Conservation (phyloP, 2,113 vertebrate genomes). For the Podarcis muralis region DNA sequence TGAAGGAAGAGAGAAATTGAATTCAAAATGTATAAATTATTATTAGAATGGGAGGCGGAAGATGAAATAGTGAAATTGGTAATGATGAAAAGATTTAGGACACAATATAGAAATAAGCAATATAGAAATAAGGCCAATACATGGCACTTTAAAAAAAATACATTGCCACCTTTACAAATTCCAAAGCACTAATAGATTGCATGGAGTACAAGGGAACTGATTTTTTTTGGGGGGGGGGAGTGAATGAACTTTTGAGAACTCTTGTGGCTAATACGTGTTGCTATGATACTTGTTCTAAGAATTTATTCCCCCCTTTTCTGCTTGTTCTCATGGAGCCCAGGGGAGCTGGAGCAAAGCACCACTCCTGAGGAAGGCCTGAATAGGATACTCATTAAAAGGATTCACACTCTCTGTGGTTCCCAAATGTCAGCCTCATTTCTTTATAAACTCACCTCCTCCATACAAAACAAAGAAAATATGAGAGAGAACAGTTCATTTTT, state of each 20-base stretch:
- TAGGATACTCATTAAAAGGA: slow-evolving; percentile 32
- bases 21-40: no score
- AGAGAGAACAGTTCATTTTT: slow-evolving; percentile 32
- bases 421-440: slow-evolving; percentile 21
- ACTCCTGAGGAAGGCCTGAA: background rate
- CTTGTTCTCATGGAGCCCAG: background rate
- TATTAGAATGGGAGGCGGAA: no score
- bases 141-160: background rate
- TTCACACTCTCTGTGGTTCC: background rate
- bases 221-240: background rate
- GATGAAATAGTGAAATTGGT: no score
- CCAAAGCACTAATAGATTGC: background rate
- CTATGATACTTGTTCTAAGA: slow-evolving; percentile 8
- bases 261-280: background rate
- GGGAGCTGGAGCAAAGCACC: slow-evolving; percentile 25
- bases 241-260: background rate
- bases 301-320: slow-evolving; percentile 18
- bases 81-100: no score
- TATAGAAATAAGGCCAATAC: background rate
- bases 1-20: no score
- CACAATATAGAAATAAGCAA: no score
- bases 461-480: background rate
- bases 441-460: slow-evolving; percentile 22
- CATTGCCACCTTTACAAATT: background rate
- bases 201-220: background rate